Evolutionary conservation across 2,797 vertebrate species (phyloP).

Genomic region (Pyrocephalus nanus): DNA sequence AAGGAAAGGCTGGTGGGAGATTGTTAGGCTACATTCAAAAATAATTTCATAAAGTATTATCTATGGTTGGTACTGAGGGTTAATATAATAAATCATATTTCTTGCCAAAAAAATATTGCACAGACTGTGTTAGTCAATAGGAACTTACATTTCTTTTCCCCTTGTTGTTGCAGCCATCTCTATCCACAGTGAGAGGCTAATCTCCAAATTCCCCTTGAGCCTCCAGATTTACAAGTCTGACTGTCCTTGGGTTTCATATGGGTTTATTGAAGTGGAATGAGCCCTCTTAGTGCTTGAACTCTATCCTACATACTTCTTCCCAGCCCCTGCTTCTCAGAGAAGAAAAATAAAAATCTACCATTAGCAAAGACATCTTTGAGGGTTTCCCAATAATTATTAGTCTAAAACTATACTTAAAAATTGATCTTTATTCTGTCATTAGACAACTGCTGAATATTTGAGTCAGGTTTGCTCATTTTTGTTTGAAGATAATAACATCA

Average conservation of each 20-base stretch:
- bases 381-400: not conserved
- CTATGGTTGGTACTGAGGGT: not conserved
- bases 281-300: not conserved
- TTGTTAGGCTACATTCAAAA: not conserved
- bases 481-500: not conserved
- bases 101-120: fast-evolving
- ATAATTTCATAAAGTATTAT: not conserved
- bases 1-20: not conserved
- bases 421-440: not conserved
- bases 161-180: not conserved
- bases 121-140: not conserved
- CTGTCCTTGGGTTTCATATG: not conserved
- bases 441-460: not conserved
- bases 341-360: not conserved
- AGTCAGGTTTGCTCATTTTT: not conserved
- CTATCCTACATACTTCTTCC: not conserved
- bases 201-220: not conserved
- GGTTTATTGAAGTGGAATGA: not conserved
- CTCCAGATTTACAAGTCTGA: not conserved
- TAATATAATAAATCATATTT: not conserved
- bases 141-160: not conserved
- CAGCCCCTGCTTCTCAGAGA: not conserved
- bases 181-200: not conserved
- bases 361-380: not conserved
- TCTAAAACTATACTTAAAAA: not conserved